Base-by-base conservation (phyloP, 2,797 vertebrate species). In the Paratrypauchen microcephalus region DNA sequence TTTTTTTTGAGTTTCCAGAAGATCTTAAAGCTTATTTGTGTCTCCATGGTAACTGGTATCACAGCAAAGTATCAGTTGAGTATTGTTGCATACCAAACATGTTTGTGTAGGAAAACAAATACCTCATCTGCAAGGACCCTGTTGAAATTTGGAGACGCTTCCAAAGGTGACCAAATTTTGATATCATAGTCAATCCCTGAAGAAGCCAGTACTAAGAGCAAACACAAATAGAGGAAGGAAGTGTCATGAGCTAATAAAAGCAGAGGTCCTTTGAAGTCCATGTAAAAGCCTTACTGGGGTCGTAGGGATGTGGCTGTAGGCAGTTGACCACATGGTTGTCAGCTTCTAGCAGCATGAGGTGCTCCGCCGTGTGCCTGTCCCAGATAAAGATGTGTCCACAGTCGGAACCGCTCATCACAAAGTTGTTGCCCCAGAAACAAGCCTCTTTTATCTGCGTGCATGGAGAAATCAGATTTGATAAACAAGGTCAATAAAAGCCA, bases 281-380 rank as follows among this genome's bases (percentile, higher is more conserved):
- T 54, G 16, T 36, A 32, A 45, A 13, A 55, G 36, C 86, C 96
- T 96, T 91, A 99, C 98, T 98, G 87, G 98, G 98, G 86, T 99
- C 97, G 32, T 95, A 99, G 0, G 97, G 98, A 86, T 99, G 98
- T 62, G 98, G 98, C 87, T 99, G 98, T 68, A 99, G 94, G 82
- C 98, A 99, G 92, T 99, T 99, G 71, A 99, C 97, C 87, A 99
- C 98, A 0, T 99, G 98, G 91, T 99, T 99, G 91, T 99, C 98
- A 8, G 98, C 98, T 81, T 99, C 98, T 69, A 99, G 93, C 71
- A 99, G 94, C 97, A 99, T 99, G 72, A 99, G 89, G 73, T 98
- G 97, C 79, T 99, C 96, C 0, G 96, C 95, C 0, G 96, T 98
- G 85, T 97, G 97, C 56, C 97, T 93, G 89, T 99, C 96, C 98